Evolutionary conservation across 2,888 invertebrate genomes (phyloP).

Genomic region (Agonopterix subpropinquella): DNA sequence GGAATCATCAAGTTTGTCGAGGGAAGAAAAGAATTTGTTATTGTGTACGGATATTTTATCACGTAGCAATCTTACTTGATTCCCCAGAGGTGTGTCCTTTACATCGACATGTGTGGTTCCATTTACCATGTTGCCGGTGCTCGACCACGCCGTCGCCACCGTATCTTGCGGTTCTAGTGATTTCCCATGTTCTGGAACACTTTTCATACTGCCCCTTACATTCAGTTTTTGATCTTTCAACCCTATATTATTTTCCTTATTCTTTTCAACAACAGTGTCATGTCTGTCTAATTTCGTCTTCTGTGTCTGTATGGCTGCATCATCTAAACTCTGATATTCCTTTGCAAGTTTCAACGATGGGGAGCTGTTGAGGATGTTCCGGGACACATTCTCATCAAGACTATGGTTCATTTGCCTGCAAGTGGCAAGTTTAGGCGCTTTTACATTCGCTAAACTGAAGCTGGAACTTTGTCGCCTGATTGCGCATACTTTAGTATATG

Average conservation of each 20-base stretch:
- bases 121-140: conserved; percentile 52
- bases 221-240: conserved; percentile 36
- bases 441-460: conserved; percentile 80
- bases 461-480: conserved; percentile 89
- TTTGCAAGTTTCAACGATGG: conserved; percentile 68
- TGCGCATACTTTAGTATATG: conserved; percentile 93
- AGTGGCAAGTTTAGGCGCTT: conserved; percentile 66
- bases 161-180: conserved; percentile 26
- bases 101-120: conserved; percentile 39
- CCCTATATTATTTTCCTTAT: conserved; percentile 25
- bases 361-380: conserved; percentile 46
- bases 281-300: conserved; percentile 32
- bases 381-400: conserved; percentile 81
- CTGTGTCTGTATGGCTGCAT: conserved; percentile 61
- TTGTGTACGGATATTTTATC: conserved; percentile 65
- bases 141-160: conserved; percentile 34
- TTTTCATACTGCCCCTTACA: conserved; percentile 46
- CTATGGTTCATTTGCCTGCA: conserved; percentile 83
- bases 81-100: conserved; percentile 55
- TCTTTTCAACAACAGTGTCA: conserved; percentile 29
- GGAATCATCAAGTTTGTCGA: conserved; percentile 72
- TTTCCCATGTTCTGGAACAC: conserved; percentile 55
- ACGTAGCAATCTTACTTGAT: conserved; percentile 55
- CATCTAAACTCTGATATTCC: conserved; percentile 82
- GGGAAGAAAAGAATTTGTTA: conserved; percentile 72